Base-by-base conservation (phyloP, 2,797 vertebrate species). In the Amphiprion clarkii region DNA sequence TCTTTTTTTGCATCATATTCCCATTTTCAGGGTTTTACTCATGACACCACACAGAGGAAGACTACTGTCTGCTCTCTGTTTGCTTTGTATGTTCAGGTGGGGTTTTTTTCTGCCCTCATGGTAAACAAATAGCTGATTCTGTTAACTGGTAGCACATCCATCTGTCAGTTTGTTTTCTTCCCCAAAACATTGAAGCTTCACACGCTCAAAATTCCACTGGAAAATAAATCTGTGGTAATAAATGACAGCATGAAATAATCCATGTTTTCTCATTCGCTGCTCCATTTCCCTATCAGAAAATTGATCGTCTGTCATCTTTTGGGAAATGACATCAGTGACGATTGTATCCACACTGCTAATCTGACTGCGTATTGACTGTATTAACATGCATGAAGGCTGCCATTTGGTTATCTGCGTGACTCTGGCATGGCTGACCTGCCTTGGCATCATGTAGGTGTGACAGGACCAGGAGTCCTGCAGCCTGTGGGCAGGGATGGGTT, bases 391-490 rank as follows among this genome's bases (percentile, higher is more conserved):
- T 77, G 33, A 67, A 13, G 36, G 70, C 19, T 31, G 57, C 44
- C 65, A 81, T 93, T 88, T 90, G 81, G 74, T 42, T 84, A 79
- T 79, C 79, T 57, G 62, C 31, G 16, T 78, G 71, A 56, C 48
- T 60, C 46, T 65, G 78, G 60, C 67, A 63, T 25, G 42, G 58
- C 60, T 80, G 77, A 86, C 58, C 71, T 77, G 70, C 82, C 61
- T 69, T 61, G 66, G 76, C 75, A 84, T 67, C 79, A 82, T 79
- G 87, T 88, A 65, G 74, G 79, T 81, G 61, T 51, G 79, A 86
- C 60, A 82, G 19, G 33, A 59, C 65, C 39, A 19, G 42, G 21
- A 19, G 44, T 36, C 48, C 65, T 67, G 52, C 58, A 71, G 74
- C 77, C 79, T 40, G 40, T 31, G 29, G 29, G 69, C 76, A 75